phyloP scores from a whole-genome alignment of 1,140 invertebrate species.

The Cotesia vestalis region DNA sequence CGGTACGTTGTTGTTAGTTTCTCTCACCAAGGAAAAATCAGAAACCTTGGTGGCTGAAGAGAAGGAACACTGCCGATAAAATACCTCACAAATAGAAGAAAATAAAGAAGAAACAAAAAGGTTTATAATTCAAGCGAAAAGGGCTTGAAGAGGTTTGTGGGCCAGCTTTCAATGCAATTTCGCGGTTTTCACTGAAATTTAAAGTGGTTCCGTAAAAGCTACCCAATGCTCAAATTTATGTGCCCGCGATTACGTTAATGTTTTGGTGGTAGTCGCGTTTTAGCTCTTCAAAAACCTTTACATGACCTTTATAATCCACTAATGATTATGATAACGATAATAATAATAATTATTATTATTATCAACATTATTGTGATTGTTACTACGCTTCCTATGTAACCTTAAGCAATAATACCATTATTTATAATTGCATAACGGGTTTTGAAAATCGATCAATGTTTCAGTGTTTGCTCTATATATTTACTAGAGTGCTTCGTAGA shows the following conservation, averaged over 20 bases:
- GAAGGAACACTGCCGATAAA: no score
- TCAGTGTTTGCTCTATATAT: background rate
- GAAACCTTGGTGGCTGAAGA: background rate
- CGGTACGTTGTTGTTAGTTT: background rate
- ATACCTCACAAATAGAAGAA: no score
- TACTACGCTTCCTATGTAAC: background rate
- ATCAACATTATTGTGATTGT: background rate
- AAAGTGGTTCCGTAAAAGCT: constrained; percentile 28
- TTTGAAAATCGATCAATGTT: background rate
- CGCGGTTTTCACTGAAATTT: constrained; percentile 28
- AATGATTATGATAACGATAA: constrained; percentile 13
- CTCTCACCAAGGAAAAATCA: background rate
- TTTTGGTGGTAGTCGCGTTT: background rate
- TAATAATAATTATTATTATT: no score
- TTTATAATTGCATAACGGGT: background rate
- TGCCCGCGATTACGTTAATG: constrained; percentile 24
- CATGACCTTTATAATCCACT: constrained; percentile 9
- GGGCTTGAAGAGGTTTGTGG: background rate
- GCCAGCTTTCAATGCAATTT: constrained; percentile 13
- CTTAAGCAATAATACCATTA: no score
- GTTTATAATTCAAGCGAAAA: no score
- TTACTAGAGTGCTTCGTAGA: no score
- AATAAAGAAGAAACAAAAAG: no score
- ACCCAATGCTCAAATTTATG: constrained; percentile 31
- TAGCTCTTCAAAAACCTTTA: constrained; percentile 4